Evolutionary conservation across 1,140 invertebrate genomes (phyloP), one percentile per base, ranked within the genome.

Genomic region (Zaprionus gabonicus): DNA sequence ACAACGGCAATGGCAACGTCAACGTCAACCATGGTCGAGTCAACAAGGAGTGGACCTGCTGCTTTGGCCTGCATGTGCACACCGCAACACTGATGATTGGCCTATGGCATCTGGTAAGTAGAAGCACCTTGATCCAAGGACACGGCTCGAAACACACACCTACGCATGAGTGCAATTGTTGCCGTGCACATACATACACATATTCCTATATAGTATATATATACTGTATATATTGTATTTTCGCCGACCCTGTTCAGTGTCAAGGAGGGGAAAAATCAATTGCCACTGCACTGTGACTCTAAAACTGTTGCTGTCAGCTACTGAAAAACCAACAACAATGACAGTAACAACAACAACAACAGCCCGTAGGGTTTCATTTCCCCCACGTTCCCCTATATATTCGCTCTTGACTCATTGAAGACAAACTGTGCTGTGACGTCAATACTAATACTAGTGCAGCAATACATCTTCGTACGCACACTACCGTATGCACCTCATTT

Each of bases 31-130:
- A 62, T 55, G 62, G n/a, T 1, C 75, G 81, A 25, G 94, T 94
- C 77, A 95, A 94, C 69, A 93, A 93, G 79, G 95, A 96, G 87
- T 97, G 96, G 95, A 94, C 94, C 69, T 97, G 96, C 93, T 97
- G 95, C 86, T 95, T 97, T 81, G 97, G 96, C 87, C 95, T 97
- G 34, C 97, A 97, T 94, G 97, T 98, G 15, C 94, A 96, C 71
- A 97, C 96, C 38, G 96, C 96, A 25, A 97, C 96, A 12, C 95
- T 97, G 59, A 93, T 97, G 68, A 94, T 97, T 69, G 97, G 97
- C 83, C 93, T 97, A 83, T 96, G 96, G 95, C 96, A 97, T 93
- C 94, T 97, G 95, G 97, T 97, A 94, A 95, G 95, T 38, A 72
- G 34, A 46, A 67, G 4, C 46, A 51, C 64, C 65, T 72, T 58